phyloP scores from a whole-genome alignment of 2,113 vertebrate genomes.

The Condylura cristata region DNA sequence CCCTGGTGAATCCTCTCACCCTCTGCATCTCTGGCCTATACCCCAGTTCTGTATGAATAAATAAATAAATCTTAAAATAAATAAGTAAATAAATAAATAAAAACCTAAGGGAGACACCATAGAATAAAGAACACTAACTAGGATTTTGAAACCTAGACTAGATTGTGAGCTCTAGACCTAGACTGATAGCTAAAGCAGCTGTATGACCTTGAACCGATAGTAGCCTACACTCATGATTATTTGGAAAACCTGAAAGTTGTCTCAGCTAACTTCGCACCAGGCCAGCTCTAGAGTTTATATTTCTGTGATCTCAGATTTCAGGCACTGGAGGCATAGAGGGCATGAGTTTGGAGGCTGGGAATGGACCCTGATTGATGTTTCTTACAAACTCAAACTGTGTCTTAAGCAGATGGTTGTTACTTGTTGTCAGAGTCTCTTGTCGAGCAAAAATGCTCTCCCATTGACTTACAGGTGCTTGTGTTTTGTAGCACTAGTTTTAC shows the following conservation, averaged over 20 bases:
- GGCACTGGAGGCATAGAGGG: neutral
- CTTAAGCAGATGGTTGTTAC: slow-evolving; percentile 30
- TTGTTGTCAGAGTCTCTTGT: slow-evolving; percentile 63
- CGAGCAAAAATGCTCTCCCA: slow-evolving; percentile 47
- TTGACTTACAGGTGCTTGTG: slow-evolving; percentile 60
- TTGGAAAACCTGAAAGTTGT: neutral
- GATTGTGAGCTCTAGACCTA: neutral
- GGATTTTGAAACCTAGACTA: slow-evolving; percentile 1
- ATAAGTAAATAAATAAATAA: neutral
- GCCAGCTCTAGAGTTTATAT: neutral
- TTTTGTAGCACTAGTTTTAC: slow-evolving; percentile 30
- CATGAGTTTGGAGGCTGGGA: neutral
- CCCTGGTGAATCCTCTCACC: no score
- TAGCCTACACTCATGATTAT: neutral
- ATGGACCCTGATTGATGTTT: neutral
- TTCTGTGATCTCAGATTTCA: neutral
- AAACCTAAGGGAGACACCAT: neutral
- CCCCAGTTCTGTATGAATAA: no score
- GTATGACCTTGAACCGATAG: neutral
- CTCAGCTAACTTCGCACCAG: neutral
- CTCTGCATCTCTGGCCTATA: no score
- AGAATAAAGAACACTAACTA: neutral
- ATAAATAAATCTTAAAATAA: no score
- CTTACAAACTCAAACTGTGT: slow-evolving; percentile 41
- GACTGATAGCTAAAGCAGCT: neutral